Conservation (phyloP, 2,113 vertebrate genomes). For the Polypterus senegalus region DNA sequence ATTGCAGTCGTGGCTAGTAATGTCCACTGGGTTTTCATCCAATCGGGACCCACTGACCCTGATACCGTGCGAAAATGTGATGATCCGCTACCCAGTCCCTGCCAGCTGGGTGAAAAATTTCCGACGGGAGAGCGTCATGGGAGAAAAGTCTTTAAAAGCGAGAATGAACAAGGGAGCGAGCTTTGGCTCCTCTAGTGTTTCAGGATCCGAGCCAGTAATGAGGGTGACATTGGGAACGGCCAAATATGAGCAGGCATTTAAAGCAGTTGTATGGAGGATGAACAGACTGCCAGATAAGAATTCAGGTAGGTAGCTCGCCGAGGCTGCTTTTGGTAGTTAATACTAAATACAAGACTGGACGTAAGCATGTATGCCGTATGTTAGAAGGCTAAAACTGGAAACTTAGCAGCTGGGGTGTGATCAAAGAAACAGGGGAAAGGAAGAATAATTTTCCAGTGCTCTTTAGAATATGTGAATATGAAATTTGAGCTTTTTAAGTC, state of each 20-base stretch:
- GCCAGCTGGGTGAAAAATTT: constrained; percentile 79
- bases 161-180: constrained; percentile 76
- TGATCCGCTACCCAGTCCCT: constrained; percentile 69
- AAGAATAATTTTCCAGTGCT: no score
- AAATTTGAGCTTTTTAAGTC: no score
- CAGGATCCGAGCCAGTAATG: constrained; percentile 78
- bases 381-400: no score
- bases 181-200: constrained; percentile 59
- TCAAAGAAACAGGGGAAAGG: no score
- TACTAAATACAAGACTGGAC: no score
- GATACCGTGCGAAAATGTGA: constrained; percentile 76
- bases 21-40: constrained; percentile 68
- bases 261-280: constrained; percentile 77
- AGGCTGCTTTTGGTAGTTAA: no score
- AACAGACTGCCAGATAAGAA: constrained; percentile 77
- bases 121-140: constrained; percentile 64
- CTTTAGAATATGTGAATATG: no score
- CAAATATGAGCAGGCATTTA: constrained; percentile 78
- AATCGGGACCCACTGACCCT: constrained; percentile 63
- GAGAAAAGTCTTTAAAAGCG: constrained; percentile 76
- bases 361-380: no score
- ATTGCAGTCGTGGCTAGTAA: constrained; percentile 78
- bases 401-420: no score
- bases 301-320: constrained; percentile 51
- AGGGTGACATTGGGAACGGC: constrained; percentile 78